These are phyloP conservation scores for Podarcis lilfordi DNA, from an alignment of 2,797 vertebrate genomes.

Conservation along the genomic window DNA sequence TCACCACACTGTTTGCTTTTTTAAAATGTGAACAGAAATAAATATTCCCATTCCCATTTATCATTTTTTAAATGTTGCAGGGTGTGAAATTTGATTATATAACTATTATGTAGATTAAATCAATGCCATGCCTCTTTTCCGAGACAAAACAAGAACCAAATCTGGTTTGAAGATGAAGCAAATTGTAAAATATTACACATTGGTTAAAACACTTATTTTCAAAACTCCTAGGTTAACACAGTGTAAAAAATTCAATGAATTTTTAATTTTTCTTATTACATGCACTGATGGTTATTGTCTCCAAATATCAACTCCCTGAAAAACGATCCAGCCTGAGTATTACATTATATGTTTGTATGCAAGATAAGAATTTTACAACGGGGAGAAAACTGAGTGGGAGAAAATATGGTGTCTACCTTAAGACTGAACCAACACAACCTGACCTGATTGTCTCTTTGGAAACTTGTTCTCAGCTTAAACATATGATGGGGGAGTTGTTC, in stretches of 20 bases:
- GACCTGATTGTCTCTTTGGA: neutral
- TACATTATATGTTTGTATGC: neutral
- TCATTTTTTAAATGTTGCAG: conserved; percentile 9
- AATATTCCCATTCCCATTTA: neutral
- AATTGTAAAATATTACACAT: neutral
- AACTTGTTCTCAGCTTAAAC: neutral
- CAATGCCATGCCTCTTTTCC: neutral
- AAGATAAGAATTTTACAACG: neutral
- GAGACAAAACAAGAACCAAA: neutral
- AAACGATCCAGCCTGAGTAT: neutral
- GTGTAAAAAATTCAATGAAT: conserved; percentile 7
- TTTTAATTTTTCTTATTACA: conserved; percentile 25
- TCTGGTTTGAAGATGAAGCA: conserved; percentile 1
- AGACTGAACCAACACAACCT: neutral
- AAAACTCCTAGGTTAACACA: neutral
- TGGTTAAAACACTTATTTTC: conserved; percentile 3
- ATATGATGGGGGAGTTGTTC: neutral
- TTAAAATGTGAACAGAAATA: neutral
- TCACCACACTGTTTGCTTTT: neutral
- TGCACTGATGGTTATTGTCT: conserved; percentile 14
- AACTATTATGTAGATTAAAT: conserved; percentile 14
- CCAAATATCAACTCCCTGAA: conserved; percentile 16
- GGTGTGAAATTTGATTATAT: neutral
- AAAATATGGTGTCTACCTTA: neutral
- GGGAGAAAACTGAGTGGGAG: neutral